Percentiles rank a stretch among this genome's conserved stretches.
These are phyloP conservation scores for Ctena decussata DNA, from an alignment of 2,888 invertebrate genomes.

Conservation along the genomic window DNA sequence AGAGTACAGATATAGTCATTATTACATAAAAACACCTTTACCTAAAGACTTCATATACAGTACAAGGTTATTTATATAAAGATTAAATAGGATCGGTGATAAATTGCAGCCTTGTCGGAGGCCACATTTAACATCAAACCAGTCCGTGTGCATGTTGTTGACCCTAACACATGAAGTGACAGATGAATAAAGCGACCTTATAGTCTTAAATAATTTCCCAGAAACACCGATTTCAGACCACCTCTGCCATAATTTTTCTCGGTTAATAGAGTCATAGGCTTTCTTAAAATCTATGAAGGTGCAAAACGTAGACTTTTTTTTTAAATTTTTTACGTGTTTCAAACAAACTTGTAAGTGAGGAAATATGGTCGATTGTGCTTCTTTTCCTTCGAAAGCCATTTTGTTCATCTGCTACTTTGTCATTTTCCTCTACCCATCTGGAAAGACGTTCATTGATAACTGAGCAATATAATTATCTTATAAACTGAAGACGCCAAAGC, in stretches of 20 bases:
- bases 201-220: neutral
- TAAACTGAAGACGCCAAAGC: slow-evolving; percentile 11
- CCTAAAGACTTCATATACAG: neutral
- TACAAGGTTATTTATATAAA: neutral
- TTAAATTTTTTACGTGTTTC: neutral
- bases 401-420: slow-evolving; percentile 1
- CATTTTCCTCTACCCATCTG: neutral
- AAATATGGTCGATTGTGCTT: neutral
- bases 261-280: neutral
- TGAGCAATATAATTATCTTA: slow-evolving; percentile 28
- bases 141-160: neutral
- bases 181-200: neutral
- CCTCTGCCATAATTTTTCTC: neutral
- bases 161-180: neutral
- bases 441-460: slow-evolving; percentile 19
- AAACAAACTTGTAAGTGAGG: neutral
- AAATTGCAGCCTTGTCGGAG: neutral
- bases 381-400: neutral
- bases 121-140: slow-evolving; percentile 1
- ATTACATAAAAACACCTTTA: too few species aligned
- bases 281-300: slow-evolving; percentile 13
- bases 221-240: neutral
- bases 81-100: too few species aligned
- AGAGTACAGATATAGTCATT: too few species aligned
- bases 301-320: neutral